Base-by-base conservation (phyloP, 1,140 invertebrate species). In the Drosophila lini region DNA sequence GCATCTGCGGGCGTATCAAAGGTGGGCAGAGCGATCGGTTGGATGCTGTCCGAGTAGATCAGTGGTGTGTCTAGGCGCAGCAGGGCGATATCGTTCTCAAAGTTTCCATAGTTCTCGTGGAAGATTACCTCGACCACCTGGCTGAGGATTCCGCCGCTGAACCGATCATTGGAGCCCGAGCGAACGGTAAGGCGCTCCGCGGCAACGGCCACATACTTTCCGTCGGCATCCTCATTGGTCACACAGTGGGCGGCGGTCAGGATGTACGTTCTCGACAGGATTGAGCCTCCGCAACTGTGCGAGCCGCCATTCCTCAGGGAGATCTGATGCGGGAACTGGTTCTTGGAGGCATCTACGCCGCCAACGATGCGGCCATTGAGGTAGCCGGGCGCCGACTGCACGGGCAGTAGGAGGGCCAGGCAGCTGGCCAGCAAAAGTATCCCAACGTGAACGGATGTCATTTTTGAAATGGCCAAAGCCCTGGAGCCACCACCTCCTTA, bases 191-290 rank as follows among this genome's bases (percentile, higher is more conserved):
- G 60, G 0, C 48, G 42, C 0, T 50, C 64, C 0, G 81, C 38
- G 0, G 63, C 47, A 13, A 73, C 60, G 2, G 70, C 10, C 4
- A 63, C 22, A 19, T 64, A 16, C 0, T 32, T 15, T 0, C 65
- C 57, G 1, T 63, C 53, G 1, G 11, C 47, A 45, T 80, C 38
- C 3, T 36, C 6, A 7, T 53, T 53, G 28, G 61, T 64, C 6
- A 91, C 81, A 59, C 94, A 95, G 59, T 95, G 94, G 34, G 94
- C 94, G 1, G 94, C 94, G 1, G 94, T 94, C 3, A 95, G 81
- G 32, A 95, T 92, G 71, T 92, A 94, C 53, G 92, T 89, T 0
- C 78, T 67, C 9, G 91, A 92, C 16, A 95, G 83, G 5, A 95
- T 93, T 1, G 94, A 94, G 16, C 94, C 94, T 3, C 94, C 94